Evolutionary conservation across 2,888 invertebrate species (phyloP), one percentile per base, ranked within the genome.

Genomic region (Drosophila infuscata): DNA sequence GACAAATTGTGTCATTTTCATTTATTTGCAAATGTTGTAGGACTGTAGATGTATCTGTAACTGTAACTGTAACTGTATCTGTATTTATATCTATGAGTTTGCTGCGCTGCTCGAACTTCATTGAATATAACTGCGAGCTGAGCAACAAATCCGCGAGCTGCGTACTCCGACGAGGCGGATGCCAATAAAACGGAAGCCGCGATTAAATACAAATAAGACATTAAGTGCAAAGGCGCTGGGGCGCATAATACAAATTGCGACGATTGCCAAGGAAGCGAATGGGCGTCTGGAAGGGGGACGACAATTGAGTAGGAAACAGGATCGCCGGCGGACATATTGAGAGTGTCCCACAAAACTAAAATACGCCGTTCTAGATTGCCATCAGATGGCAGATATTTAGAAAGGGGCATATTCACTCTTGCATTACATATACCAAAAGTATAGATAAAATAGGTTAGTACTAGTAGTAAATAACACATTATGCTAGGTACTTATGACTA

Each of bases 191-290:
- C 67, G 88, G 77, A 87, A 87, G 90, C 83, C 86, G 83, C 87
- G 87, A 90, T 88, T 88, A 90, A 90, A 90, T 88, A 90, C 90
- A 90, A 90, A 90, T 90, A 88, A 90, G 87, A 82, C 87, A 88
- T 87, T 87, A 90, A 88, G 90, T 85, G 81, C 78, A 75, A 81
- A 81, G 81, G 86, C 88, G 86, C 90, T 91, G 91, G 79, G 75
- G 88, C 91, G 84, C 77, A 88, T 86, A 90, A 89, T 89, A 89
- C 84, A 91, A 89, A 91, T 91, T 88, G 84, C 81, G 86, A 78
- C 77, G 90, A 91, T 82, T 91, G 88, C 66, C 65, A 60, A 61
- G 72, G 58, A 54, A 41, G 56, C 59, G 54, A 46, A 60, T 9
- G 57, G 57, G 54, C 25, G 46, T 38, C 52, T 41, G n/a, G 5